A percentile compares a stretch with the other conserved stretches of the same genome.
Conservation (phyloP, 2,797 vertebrate species). For the Glossophaga mutica region DNA sequence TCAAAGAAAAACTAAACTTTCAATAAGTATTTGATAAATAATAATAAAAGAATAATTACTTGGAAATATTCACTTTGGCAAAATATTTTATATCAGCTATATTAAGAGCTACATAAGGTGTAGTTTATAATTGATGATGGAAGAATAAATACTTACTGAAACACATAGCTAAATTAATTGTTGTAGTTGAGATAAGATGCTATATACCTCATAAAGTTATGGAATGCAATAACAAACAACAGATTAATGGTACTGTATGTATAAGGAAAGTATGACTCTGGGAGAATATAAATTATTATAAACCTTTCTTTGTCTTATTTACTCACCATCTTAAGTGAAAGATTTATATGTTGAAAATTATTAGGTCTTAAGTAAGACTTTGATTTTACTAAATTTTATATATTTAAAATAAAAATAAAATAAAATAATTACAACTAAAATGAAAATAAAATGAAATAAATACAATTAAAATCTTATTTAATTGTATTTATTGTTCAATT, state of each 20-base stretch:
- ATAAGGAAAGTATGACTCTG: background rate
- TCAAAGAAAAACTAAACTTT: background rate
- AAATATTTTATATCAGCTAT: background rate
- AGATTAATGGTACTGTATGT: background rate
- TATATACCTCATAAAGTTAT: background rate
- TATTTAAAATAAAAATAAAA: background rate
- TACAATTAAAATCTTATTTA: background rate
- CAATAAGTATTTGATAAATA: background rate
- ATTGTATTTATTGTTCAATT: too few relatives aligned
- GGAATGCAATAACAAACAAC: background rate
- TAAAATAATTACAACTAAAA: background rate
- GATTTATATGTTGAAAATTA: background rate
- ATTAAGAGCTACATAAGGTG: background rate
- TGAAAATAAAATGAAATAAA: background rate
- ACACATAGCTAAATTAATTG: background rate
- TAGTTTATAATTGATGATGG: background rate
- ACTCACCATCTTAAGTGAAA: background rate
- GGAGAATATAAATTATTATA: background rate
- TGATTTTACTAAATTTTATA: background rate
- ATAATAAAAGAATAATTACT: background rate
- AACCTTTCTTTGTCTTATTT: background rate
- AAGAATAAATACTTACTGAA: background rate
- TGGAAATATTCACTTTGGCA: background rate
- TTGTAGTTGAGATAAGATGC: background rate
- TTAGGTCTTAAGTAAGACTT: background rate